Percentiles rank a stretch among this genome's conserved stretches.
phyloP scores from a whole-genome alignment of 2,797 vertebrate species.

The Hydrolagus colliei region DNA sequence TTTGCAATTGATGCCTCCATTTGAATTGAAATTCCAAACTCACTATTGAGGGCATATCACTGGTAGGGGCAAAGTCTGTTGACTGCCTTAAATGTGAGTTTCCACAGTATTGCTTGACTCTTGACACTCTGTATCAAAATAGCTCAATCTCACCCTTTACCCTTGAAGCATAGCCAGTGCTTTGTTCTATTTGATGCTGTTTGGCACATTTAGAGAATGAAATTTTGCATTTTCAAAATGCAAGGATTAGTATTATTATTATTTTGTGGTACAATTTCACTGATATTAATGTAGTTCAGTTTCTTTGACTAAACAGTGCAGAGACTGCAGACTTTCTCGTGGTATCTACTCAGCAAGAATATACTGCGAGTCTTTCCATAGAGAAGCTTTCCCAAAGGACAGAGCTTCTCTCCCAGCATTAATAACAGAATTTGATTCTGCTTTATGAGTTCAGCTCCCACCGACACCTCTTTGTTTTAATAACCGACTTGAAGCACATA shows the following conservation, averaged over 20 bases:
- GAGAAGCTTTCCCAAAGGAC: constrained; percentile 14
- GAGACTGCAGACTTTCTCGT: neutral
- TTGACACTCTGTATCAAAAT: no score
- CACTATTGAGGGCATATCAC: no score
- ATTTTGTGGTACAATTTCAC: neutral
- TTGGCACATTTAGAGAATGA: no score
- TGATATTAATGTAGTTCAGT: neutral
- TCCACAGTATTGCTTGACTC: no score
- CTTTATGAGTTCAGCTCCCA: constrained; percentile 25
- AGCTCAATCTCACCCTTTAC: neutral
- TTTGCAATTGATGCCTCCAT: no score
- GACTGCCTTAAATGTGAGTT: no score
- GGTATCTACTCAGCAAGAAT: neutral
- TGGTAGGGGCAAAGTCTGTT: no score
- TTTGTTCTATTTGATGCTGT: neutral
- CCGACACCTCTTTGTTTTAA: constrained; percentile 26
- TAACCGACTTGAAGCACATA: constrained; percentile 20
- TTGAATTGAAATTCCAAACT: no score
- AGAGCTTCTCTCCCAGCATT: neutral
- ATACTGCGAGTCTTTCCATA: neutral
- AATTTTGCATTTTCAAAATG: no score
- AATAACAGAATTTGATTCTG: constrained; percentile 21
- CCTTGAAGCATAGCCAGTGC: neutral
- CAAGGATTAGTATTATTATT: neutral
- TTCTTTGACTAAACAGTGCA: neutral